Evolutionary conservation across 2,113 vertebrate genomes (phyloP), one percentile per base, ranked within the genome.

Genomic region (Mola mola): DNA sequence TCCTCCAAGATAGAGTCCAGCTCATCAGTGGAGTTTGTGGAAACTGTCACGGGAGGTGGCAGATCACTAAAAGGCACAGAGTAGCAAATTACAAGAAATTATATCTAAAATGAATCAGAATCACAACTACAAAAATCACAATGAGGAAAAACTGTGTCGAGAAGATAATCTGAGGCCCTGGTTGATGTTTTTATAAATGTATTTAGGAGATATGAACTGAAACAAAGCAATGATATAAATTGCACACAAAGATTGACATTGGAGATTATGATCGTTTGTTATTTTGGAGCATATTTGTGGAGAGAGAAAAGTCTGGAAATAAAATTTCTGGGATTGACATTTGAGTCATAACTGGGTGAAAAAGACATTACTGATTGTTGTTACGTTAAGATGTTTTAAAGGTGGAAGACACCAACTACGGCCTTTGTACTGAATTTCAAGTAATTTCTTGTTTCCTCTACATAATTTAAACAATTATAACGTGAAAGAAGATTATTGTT

Each of bases 1-100:
- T 89, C 82, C 46, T 91, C 64, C 67, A 93, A 75, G 57, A 92
- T 81, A 34, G 64, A 84, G 2, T 93, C 89, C 52, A 93, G 81
- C 43, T 92, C 90, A 19, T 55, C 46, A 16, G 81, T 90, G 48
- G 91, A 84, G 1, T 68, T 46, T 7, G 40, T 29, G 8, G 78
- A 17, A 36, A 61, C 82, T 33, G 68, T 75, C 36, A 69, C 71
- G 0, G 80, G 84, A 36, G 55, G 49, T 4, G 87, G 80, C 8
- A 81, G 44, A 24, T 88, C 71, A 78, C 92, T 93, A 26, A 49
- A 53, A 55, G 7, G 4, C 24, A 31, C 5, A 50, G 3, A 48
- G 16, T 34, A 6, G 24, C 2, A 42, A 58, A 59, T 43, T 8
- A 40, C 0, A 29, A 4, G 65, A 4, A n/a, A 17, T 1, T 9